phyloP scores from a whole-genome alignment of 2,888 invertebrate genomes.

The Lepidochrysops patricia region DNA sequence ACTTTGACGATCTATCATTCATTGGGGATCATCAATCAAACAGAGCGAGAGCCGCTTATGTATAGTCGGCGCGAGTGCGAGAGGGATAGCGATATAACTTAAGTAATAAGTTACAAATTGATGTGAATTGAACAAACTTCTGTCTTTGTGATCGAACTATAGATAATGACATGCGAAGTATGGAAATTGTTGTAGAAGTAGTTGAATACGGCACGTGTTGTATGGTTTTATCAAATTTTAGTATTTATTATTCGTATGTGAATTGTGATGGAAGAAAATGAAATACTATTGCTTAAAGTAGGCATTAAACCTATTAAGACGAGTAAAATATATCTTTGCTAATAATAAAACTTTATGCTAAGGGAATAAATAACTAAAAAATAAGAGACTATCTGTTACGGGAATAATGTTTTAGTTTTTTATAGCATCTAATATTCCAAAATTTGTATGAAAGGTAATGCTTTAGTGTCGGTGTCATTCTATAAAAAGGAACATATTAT shows the following conservation, averaged over 20 bases:
- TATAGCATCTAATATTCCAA: too few relatives aligned
- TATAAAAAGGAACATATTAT: too few relatives aligned
- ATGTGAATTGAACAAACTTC: not conserved
- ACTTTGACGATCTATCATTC: conserved; percentile 7
- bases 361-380: too few relatives aligned
- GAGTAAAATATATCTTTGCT: too few relatives aligned
- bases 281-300: too few relatives aligned
- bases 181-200: not conserved
- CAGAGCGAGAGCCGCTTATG: not conserved
- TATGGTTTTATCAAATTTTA: not conserved
- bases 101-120: not conserved
- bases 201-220: not conserved
- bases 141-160: not conserved
- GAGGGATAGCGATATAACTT: not conserved
- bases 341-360: too few relatives aligned
- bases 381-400: too few relatives aligned
- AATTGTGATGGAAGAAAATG: not conserved
- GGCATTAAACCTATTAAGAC: too few relatives aligned
- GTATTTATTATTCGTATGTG: not conserved
- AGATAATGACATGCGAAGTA: not conserved
- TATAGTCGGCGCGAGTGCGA: not conserved
- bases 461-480: too few relatives aligned
- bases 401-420: too few relatives aligned
- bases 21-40: conserved; percentile 3
- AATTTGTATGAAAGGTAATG: too few relatives aligned